A percentile compares a stretch with the other conserved stretches of the same genome.
These are phyloP conservation scores for Chrysolina oricalcia DNA, from an alignment of 2,888 invertebrate genomes.

Conservation along the genomic window DNA sequence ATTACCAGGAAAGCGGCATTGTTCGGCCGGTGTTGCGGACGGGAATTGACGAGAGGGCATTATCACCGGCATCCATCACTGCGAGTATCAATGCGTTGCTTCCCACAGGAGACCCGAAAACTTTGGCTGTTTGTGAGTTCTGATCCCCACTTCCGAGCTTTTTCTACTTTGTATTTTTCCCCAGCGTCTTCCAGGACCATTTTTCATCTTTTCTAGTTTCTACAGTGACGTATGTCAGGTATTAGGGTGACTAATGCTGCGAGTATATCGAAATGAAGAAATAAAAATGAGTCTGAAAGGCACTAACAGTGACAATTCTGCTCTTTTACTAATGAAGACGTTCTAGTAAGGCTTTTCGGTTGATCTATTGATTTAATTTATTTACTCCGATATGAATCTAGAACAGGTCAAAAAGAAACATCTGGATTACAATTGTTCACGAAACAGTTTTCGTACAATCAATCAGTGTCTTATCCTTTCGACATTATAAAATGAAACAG, in stretches of 20 bases:
- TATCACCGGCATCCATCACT: slow-evolving; percentile 74
- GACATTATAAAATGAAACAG: too few relatives aligned
- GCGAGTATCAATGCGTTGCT: slow-evolving; percentile 72
- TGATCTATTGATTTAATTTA: too few relatives aligned
- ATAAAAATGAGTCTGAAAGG: slow-evolving; percentile 34
- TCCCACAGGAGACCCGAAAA: slow-evolving; percentile 72
- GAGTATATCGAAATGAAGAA: slow-evolving; percentile 42
- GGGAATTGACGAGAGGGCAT: slow-evolving; percentile 74
- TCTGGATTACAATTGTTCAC: too few relatives aligned
- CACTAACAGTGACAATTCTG: neutral
- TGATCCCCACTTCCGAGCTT: slow-evolving; percentile 63
- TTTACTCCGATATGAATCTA: too few relatives aligned
- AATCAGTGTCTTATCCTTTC: too few relatives aligned
- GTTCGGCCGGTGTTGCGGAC: slow-evolving; percentile 75
- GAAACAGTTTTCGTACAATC: too few relatives aligned
- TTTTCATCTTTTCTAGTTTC: slow-evolving; percentile 72
- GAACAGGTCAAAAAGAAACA: too few relatives aligned
- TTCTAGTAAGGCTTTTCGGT: too few relatives aligned
- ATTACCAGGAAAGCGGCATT: slow-evolving; percentile 72
- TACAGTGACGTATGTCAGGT: slow-evolving; percentile 71
- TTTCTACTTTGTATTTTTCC: slow-evolving; percentile 69
- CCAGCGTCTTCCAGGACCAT: slow-evolving; percentile 67
- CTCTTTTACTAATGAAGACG: neutral
- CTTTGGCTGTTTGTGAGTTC: slow-evolving; percentile 68
- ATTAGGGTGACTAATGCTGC: slow-evolving; percentile 68